phyloP scores from a whole-genome alignment of 2,797 vertebrate genomes.

The Pangasius krempfi region DNA sequence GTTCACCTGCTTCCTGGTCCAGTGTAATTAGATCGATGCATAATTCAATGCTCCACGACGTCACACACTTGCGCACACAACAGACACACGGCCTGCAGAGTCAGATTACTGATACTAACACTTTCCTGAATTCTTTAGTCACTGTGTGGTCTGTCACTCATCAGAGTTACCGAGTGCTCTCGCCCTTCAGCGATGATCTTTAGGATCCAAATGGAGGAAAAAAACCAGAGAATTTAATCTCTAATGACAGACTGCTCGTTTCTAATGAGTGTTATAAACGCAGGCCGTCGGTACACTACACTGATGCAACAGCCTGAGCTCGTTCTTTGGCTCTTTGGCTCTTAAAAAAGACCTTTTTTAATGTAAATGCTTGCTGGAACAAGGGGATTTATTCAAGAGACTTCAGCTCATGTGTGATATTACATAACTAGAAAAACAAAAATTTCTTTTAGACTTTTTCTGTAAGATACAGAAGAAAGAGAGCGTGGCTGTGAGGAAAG shows the following conservation, averaged over 20 bases:
- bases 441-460: background rate
- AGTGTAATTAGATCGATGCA: slow-evolving; percentile 50
- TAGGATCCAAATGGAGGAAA: background rate
- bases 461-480: background rate
- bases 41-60: slow-evolving; percentile 48
- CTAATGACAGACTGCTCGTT: background rate
- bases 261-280: background rate
- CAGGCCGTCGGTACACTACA: background rate
- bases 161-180: background rate
- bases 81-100: slow-evolving; percentile 4
- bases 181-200: background rate
- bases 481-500: background rate
- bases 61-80: background rate
- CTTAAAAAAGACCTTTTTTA: background rate
- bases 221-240: background rate
- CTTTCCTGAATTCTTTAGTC: slow-evolving; percentile 1
- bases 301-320: background rate
- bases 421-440: background rate
- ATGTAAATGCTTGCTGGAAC: background rate
- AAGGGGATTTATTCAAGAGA: background rate
- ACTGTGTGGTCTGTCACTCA: background rate
- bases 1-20: slow-evolving; percentile 28
- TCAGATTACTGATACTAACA: slow-evolving; percentile 43
- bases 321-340: background rate
- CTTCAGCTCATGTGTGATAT: background rate